A percentile compares a stretch with the other conserved stretches of the same genome.
These are phyloP conservation scores for Poliocrania exsul DNA, from an alignment of 2,797 vertebrate species.

Conservation along the genomic window DNA sequence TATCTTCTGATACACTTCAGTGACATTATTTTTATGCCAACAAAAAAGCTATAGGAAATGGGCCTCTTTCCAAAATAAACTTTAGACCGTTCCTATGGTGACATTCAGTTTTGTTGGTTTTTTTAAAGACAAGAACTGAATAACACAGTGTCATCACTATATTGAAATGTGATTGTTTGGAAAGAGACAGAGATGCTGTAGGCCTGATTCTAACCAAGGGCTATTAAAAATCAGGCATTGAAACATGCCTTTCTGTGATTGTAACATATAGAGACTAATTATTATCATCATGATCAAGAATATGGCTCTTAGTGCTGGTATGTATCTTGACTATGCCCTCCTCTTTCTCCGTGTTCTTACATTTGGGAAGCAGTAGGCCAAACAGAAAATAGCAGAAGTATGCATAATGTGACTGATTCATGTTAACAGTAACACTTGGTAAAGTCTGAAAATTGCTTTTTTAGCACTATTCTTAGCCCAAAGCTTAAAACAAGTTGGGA, in stretches of 20 bases:
- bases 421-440: background rate
- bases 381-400: background rate
- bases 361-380: background rate
- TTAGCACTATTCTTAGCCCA: background rate
- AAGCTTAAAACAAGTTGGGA: background rate
- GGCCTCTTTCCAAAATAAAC: conserved; percentile 45
- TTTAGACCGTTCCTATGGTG: conserved; percentile 55
- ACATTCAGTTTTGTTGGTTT: background rate
- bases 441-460: background rate
- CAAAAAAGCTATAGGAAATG: conserved; percentile 36
- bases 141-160: background rate
- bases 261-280: background rate
- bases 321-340: background rate
- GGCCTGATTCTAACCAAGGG: background rate
- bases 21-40: conserved; percentile 50
- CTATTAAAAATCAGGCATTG: background rate
- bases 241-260: background rate
- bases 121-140: background rate
- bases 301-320: background rate
- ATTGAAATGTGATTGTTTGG: background rate
- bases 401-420: background rate
- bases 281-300: background rate
- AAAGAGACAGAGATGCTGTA: background rate
- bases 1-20: conserved; percentile 42
- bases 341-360: background rate